Percentiles rank a stretch among this genome's conserved stretches.
Evolutionary conservation across 2,888 invertebrate species (phyloP).

Genomic region (Endomychus coccineus): DNA sequence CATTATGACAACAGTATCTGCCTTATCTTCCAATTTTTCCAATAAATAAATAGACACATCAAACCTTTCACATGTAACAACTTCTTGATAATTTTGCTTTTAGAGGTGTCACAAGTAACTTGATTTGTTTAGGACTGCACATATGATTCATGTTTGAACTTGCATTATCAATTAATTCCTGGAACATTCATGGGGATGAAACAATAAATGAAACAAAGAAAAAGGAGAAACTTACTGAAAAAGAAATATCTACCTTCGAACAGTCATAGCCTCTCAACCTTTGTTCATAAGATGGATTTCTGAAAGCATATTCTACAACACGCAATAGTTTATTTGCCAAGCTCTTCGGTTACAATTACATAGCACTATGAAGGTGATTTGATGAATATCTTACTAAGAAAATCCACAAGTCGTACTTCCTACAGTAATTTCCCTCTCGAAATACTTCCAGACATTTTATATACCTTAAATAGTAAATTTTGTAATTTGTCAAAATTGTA

Average conservation of each 20-base stretch:
- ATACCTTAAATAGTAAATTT: slow-evolving; percentile 32
- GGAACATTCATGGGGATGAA: slow-evolving; percentile 24
- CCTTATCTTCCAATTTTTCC: slow-evolving; percentile 47
- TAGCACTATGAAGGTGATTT: slow-evolving; percentile 32
- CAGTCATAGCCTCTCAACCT: slow-evolving; percentile 55
- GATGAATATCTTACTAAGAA: slow-evolving; percentile 32
- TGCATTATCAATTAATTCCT: slow-evolving; percentile 59
- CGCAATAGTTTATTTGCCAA: slow-evolving; percentile 48
- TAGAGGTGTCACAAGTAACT: slow-evolving; percentile 63
- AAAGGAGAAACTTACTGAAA: too few species aligned
- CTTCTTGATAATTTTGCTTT: slow-evolving; percentile 63
- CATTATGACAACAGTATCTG: too few species aligned
- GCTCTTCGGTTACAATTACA: too few species aligned
- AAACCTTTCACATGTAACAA: slow-evolving; percentile 60
- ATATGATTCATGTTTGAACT: slow-evolving; percentile 48
- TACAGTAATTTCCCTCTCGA: slow-evolving; percentile 23
- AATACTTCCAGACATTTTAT: slow-evolving; percentile 26
- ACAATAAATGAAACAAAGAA: neutral
- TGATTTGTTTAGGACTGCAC: slow-evolving; percentile 56
- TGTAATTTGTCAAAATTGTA: too few species aligned
- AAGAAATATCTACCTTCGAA: slow-evolving; percentile 47
- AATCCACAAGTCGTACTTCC: slow-evolving; percentile 36
- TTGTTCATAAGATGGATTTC: slow-evolving; percentile 48
- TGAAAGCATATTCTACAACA: slow-evolving; percentile 68
- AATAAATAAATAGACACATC: slow-evolving; percentile 68